Evolutionary conservation across 2,113 vertebrate species (phyloP), one percentile per base, ranked within the genome.

Genomic region (Spermophilus dauricus): DNA sequence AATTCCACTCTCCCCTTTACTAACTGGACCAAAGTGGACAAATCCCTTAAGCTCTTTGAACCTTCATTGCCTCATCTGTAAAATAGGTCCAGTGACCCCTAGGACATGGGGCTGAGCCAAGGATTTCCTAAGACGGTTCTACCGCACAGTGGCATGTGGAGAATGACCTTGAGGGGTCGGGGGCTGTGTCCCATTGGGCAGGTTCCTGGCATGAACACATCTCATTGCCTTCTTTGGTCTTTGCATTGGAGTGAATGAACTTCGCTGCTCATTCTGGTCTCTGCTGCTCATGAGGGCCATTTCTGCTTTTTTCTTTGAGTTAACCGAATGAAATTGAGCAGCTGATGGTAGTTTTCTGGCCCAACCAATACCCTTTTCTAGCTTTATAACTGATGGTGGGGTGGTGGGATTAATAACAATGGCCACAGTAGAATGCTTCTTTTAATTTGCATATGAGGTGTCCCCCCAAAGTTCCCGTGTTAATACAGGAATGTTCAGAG

Each of bases 331-430:
- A 67, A 48, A 17, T 18, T 10, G 30, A 30, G 69, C 11, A 37
- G 26, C 69, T 13, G 1, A 7, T 10, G 28, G 51, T 2, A 28
- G 37, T 56, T 92, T 72, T 84, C 69, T 63, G 70, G n/a, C 18
- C 18, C 88, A 87, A 13, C 26, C 11, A 30, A 61, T 16, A 56
- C 28, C 34, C 53, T 89, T 72, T 45, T 39, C 37, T 39, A 51
- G 70, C 51, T 86, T 32, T 53, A 16, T 45, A 16, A 65, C 26
- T 58, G 53, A 37, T 6, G 51, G 61, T 5, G 22, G 22, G 16
- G 4, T 28, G 24, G 42, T 22, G 3, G 13, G 3, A 4, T 18
- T 8, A 20, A 26, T 13, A 42, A 20, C 22, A n/a, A 1, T 7
- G 26, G 9, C 14, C 18, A 26, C 16, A 32, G 26, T 8, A 76